Evolutionary conservation across 2,888 invertebrate genomes (phyloP).

Genomic region (Apotomis betuletana): DNA sequence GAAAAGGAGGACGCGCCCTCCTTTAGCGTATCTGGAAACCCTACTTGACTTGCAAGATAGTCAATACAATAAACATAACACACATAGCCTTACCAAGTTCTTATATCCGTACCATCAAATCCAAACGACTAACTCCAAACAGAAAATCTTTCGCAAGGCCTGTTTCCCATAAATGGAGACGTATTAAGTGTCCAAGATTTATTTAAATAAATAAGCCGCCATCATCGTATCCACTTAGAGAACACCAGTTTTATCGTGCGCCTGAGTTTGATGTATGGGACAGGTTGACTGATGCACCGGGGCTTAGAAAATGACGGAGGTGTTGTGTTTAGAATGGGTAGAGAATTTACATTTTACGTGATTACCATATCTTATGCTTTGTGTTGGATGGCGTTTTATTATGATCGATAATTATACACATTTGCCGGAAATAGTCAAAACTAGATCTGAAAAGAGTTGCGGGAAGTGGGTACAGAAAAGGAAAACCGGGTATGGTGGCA

Average conservation of each 20-base stretch:
- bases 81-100: background rate
- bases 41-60: too few relatives aligned
- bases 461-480: too few relatives aligned
- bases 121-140: conserved; percentile 4
- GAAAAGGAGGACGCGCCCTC: too few relatives aligned
- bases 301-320: conserved; percentile 26
- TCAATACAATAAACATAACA: too few relatives aligned
- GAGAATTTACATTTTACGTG: too few relatives aligned
- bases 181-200: conserved; percentile 41
- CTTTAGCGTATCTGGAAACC: too few relatives aligned
- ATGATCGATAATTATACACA: background rate
- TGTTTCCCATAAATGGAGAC: conserved; percentile 37
- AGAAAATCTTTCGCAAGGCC: conserved; percentile 23
- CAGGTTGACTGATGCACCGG: conserved; percentile 34
- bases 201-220: conserved; percentile 41
- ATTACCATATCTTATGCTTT: background rate
- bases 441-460: too few relatives aligned
- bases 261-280: conserved; percentile 41
- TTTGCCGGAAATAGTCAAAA: too few relatives aligned
- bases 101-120: background rate
- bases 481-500: too few relatives aligned
- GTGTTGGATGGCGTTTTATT: background rate
- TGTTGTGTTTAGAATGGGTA: background rate
- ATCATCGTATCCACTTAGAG: conserved; percentile 40
- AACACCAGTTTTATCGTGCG: conserved; percentile 39